A percentile compares a stretch with the other conserved stretches of the same genome.
These are phyloP conservation scores for Aporophyla nigra DNA, from an alignment of 2,888 invertebrate species.

Conservation along the genomic window DNA sequence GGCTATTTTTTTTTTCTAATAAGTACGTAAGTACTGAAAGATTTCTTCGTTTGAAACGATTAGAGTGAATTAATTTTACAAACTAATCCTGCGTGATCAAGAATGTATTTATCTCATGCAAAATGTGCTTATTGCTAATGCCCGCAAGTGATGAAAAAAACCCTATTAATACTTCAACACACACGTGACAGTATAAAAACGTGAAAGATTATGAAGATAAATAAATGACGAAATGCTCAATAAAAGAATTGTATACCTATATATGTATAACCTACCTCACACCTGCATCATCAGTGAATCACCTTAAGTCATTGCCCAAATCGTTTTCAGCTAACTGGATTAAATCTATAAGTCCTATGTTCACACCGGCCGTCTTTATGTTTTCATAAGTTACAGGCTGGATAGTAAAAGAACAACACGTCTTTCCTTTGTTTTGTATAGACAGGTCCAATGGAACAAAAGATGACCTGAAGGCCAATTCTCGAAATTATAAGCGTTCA, in stretches of 20 bases:
- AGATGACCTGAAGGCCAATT: not conserved
- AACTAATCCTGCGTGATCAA: not conserved
- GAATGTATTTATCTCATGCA: not conserved
- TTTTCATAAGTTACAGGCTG: no score
- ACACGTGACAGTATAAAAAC: constrained; percentile 8
- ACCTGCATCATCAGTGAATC: not conserved
- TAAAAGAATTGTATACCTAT: not conserved
- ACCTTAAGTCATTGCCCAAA: not conserved
- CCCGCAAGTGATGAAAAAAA: not conserved
- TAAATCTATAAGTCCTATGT: not conserved
- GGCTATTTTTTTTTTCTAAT: constrained; percentile 24
- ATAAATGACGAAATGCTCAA: constrained; percentile 1
- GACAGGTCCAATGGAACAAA: not conserved
- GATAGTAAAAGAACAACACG: not conserved
- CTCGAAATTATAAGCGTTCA: no score
- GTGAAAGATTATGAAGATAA: constrained; percentile 10
- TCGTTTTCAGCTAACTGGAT: not conserved
- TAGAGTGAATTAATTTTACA: constrained; percentile 7
- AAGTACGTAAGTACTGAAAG: not conserved
- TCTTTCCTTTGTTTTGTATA: constrained; percentile 8
- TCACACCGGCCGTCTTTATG: not conserved
- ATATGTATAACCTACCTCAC: not conserved
- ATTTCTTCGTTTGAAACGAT: constrained; percentile 6
- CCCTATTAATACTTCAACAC: not conserved
- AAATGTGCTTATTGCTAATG: constrained; percentile 20